Percentiles rank a stretch among this genome's conserved stretches.
These are phyloP conservation scores for Chloromyia formosa DNA, from an alignment of 2,888 invertebrate species.

Conservation along the genomic window DNA sequence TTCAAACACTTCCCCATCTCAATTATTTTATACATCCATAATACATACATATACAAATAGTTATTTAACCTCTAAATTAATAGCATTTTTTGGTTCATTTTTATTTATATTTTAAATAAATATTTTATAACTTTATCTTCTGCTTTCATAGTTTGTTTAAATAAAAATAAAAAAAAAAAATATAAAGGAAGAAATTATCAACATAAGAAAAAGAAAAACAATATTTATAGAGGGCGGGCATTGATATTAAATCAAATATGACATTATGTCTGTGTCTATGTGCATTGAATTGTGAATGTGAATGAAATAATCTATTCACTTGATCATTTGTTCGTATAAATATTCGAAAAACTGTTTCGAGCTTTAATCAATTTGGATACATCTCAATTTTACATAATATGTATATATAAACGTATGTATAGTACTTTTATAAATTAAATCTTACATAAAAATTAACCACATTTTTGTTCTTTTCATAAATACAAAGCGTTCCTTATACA, in stretches of 20 bases:
- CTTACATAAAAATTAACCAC: conserved; percentile 29
- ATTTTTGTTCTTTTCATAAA: conserved; percentile 5
- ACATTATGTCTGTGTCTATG: neutral
- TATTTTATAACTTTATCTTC: conserved; percentile 28
- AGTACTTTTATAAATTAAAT: conserved; percentile 15
- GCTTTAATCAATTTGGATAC: conserved; percentile 2
- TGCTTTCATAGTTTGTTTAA: conserved; percentile 12
- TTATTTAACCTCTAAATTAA: conserved; percentile 21
- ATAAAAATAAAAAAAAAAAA: conserved; percentile 16
- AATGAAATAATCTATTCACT: too few species aligned
- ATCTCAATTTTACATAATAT: neutral
- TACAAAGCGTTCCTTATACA: neutral
- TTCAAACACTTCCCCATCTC: too few species aligned
- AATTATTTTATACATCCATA: conserved; percentile 1
- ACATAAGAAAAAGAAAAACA: conserved; percentile 16
- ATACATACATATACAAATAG: too few species aligned
- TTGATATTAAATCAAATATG: neutral
- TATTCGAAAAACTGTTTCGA: neutral
- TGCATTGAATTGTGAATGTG: neutral
- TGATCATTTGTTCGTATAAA: neutral
- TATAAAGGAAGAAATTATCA: neutral
- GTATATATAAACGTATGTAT: neutral
- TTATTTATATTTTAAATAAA: conserved; percentile 29
- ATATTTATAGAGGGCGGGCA: neutral
- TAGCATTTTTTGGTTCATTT: conserved; percentile 37